A percentile compares a stretch with the other conserved stretches of the same genome.
Conservation (phyloP, 2,888 invertebrate genomes). For the Lamellibrachia satsuma region DNA sequence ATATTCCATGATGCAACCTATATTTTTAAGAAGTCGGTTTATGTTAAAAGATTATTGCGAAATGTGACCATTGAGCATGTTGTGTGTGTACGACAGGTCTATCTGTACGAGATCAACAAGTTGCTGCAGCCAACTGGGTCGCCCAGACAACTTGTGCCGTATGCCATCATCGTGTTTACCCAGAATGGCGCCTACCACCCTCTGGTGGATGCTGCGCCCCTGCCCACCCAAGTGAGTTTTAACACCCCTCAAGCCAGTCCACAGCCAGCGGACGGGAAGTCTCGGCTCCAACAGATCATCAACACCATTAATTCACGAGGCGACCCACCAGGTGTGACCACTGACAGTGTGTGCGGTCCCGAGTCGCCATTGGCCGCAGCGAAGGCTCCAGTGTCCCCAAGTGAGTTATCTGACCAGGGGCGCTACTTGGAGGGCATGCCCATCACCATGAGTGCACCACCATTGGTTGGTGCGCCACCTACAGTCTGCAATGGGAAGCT, state of each 20-base stretch:
- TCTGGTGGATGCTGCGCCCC: conserved; percentile 34
- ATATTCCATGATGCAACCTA: too few relatives aligned
- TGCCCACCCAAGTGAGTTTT: conserved; percentile 29
- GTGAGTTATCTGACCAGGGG: background rate
- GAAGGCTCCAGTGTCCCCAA: background rate
- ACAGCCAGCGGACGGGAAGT: conserved; percentile 30
- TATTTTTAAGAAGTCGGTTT: too few relatives aligned
- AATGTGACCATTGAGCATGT: too few relatives aligned
- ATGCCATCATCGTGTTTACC: conserved; percentile 41
- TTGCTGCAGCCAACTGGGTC: conserved; percentile 38
- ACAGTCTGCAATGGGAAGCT: background rate
- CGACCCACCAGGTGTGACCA: conserved; percentile 35
- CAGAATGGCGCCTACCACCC: conserved; percentile 34
- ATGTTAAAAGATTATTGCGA: too few relatives aligned
- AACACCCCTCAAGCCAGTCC: conserved; percentile 2
- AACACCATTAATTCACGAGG: conserved; percentile 22
- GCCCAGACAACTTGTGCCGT: conserved; percentile 42
- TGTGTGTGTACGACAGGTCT: conserved; percentile 36
- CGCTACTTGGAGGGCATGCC: background rate
- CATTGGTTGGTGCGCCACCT: background rate
- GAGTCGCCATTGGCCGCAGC: conserved; percentile 17
- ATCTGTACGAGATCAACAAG: conserved; percentile 46
- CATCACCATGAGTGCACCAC: background rate
- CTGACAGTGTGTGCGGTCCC: background rate
- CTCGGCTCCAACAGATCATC: conserved; percentile 41